Percentiles rank a stretch among this genome's conserved stretches.
Conservation (phyloP, 2,113 vertebrate species). For the Ranitomeya imitator region DNA sequence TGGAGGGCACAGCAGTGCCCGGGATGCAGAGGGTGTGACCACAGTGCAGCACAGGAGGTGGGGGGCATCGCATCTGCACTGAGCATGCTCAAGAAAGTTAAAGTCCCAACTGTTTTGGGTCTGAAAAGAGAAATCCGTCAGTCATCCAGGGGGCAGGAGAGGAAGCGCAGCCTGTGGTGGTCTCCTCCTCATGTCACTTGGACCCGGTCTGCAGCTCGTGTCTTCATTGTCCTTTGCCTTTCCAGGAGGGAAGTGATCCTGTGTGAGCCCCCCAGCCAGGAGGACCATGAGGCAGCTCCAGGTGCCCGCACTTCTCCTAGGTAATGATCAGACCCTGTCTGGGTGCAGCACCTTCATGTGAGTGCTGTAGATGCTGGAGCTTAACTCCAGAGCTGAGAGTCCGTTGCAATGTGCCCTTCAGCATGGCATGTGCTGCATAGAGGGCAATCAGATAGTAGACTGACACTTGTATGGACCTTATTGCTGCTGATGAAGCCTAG, state of each 20-base stretch:
- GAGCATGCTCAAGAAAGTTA: slow-evolving; percentile 43
- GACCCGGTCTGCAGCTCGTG: neutral
- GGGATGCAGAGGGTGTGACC: slow-evolving; percentile 15
- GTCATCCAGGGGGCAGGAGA: slow-evolving; percentile 30
- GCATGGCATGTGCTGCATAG: neutral
- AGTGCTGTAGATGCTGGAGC: neutral
- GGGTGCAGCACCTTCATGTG: neutral
- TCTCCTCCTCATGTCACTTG: neutral
- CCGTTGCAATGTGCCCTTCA: slow-evolving; percentile 1
- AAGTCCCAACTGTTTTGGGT: slow-evolving; percentile 49
- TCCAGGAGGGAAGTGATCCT: slow-evolving; percentile 16
- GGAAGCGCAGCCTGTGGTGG: slow-evolving; percentile 19
- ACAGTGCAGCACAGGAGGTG: slow-evolving; percentile 19
- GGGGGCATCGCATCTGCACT: neutral
- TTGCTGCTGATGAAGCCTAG: neutral
- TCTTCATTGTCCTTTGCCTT: neutral
- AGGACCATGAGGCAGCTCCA: slow-evolving; percentile 50
- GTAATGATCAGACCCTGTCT: slow-evolving; percentile 15
- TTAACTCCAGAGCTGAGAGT: neutral
- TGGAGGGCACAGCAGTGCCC: slow-evolving; percentile 1
- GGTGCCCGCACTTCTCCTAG: slow-evolving; percentile 43
- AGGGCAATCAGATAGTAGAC: neutral
- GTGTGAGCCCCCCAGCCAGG: slow-evolving; percentile 22
- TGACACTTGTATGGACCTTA: neutral
- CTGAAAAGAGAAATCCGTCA: slow-evolving; percentile 50